Evolutionary conservation across 2,797 vertebrate species (phyloP).

Genomic region (Pteronotus mesoamericanus): DNA sequence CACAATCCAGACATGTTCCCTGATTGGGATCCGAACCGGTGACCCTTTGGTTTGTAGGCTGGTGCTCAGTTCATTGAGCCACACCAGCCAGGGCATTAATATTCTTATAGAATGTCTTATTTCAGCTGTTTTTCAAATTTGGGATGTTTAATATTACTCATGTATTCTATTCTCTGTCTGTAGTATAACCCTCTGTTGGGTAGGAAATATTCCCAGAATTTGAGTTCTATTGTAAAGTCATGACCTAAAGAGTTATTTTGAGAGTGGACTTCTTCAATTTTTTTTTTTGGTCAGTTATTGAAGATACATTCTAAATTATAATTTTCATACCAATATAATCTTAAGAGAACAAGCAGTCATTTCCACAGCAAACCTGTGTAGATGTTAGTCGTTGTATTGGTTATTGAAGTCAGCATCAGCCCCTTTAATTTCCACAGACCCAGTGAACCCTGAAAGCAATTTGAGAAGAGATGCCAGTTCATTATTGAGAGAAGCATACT

Average conservation of each 20-base stretch:
- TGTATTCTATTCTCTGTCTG: neutral
- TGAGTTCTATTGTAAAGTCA: neutral
- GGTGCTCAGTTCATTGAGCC: too few species aligned
- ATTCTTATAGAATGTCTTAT: neutral
- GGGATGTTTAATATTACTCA: neutral
- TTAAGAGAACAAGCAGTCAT: neutral
- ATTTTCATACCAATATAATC: neutral
- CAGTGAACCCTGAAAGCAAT: constrained; percentile 20
- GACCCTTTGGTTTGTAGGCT: too few species aligned
- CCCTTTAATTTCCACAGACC: neutral
- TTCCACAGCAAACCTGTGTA: neutral
- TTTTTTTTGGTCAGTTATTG: neutral
- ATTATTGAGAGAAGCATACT: constrained; percentile 18
- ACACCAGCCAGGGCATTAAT: too few species aligned
- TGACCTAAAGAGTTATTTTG: neutral
- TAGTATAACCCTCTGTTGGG: neutral
- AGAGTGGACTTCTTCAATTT: neutral
- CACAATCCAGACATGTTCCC: too few species aligned
- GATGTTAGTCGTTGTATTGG: neutral
- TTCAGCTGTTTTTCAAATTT: neutral
- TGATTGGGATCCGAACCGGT: too few species aligned
- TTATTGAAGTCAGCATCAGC: neutral
- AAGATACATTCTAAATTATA: neutral
- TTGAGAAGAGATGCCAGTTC: neutral
- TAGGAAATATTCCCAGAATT: neutral